A percentile compares a stretch with the other conserved stretches of the same genome.
These are phyloP conservation scores for Myiothlypis coronata DNA, from an alignment of 2,797 vertebrate genomes.

Conservation along the genomic window DNA sequence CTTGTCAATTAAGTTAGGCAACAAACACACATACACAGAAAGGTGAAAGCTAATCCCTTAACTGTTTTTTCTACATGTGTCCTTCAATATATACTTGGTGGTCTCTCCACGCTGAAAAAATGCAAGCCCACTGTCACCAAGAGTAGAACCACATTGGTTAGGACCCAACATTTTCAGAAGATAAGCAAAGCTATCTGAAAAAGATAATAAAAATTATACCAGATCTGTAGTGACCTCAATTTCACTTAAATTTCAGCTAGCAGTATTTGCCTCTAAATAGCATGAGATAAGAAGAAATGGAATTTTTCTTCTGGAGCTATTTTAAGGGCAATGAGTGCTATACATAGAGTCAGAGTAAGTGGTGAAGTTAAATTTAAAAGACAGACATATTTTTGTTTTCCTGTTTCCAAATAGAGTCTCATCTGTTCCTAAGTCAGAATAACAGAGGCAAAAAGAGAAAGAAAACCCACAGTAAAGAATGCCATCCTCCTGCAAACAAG, in stretches of 20 bases:
- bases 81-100: background rate
- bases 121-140: background rate
- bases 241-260: slow-evolving; percentile 3
- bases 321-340: slow-evolving; percentile 44
- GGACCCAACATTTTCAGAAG: background rate
- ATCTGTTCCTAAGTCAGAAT: background rate
- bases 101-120: background rate
- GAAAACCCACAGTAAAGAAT: background rate
- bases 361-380: slow-evolving; percentile 30
- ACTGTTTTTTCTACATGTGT: background rate
- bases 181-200: background rate
- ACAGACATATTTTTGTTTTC: slow-evolving; percentile 40
- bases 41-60: background rate
- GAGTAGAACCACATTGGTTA: background rate
- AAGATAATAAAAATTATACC: background rate
- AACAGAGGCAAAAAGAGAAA: background rate
- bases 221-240: background rate
- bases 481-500: background rate
- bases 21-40: background rate
- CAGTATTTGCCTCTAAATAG: background rate
- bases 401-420: slow-evolving; percentile 23
- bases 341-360: slow-evolving; percentile 36
- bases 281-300: slow-evolving; percentile 35
- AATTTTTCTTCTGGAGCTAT: slow-evolving; percentile 44
- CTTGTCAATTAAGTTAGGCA: background rate